Evolutionary conservation across 2,797 vertebrate genomes (phyloP), one percentile per base, ranked within the genome.

Genomic region (Benthosema pterotum): DNA sequence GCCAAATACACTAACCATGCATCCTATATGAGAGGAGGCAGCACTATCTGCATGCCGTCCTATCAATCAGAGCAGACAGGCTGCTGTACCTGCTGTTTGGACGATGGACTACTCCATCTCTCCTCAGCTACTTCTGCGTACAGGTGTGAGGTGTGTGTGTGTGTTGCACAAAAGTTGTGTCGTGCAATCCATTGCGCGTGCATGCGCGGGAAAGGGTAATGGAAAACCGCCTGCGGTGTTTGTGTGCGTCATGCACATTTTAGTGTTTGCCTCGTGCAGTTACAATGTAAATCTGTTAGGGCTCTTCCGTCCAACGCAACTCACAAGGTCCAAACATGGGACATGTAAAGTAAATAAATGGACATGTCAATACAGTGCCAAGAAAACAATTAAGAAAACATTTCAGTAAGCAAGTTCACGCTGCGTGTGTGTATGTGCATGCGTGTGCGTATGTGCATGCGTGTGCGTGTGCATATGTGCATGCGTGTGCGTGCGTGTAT

Each of bases 11-110:
- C 22, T 25, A 25, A 32, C 28, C 28, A n/a, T n/a, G n/a, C 28
- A 32, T 1, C 28, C 28, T 6, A 25, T 25, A 32, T 32, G 25
- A 25, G 28, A 11, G 8, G 59, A 63, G 64, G 13, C 47, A 18
- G 68, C 43, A 5, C 42, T 69, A 18, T 63, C 69, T 48, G 11
- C 6, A 11, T 9, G 5, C 8, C 32, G 8, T 57, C 63, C 57
- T 71, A 85, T 88, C 71, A 72, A 74, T 82, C 77, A 69, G 48
- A 54, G 13, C 11, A 42, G 60, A 78, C 67, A 65, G 58, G 52
- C 52, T 47, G 73, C 52, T 67, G 19, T 19, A 6, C 17, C 32
- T 45, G 75, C 67, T 65, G 42, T 71, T 60, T 17, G 55, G 55
- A 68, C 65, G 53, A 52, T 63, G 42, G 50, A 57, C 58, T 67